These are phyloP conservation scores for Ladona fulva DNA, from an alignment of 1,140 invertebrate species.

Conservation along the genomic window DNA sequence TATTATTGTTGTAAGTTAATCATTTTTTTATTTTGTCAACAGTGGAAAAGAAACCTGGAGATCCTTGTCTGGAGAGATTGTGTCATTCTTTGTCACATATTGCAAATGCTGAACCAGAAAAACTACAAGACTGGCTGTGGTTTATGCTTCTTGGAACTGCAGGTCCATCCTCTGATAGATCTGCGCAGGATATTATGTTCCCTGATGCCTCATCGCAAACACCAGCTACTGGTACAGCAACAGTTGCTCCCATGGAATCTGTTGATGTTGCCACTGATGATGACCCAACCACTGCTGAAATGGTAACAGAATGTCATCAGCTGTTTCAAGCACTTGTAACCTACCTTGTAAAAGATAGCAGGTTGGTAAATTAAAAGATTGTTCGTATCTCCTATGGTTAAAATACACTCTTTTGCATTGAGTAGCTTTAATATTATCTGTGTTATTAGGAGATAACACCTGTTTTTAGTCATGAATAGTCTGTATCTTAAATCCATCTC, in stretches of 20 bases:
- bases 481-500: too few species aligned
- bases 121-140: conserved; percentile 58
- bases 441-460: too few species aligned
- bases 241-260: conserved; percentile 11
- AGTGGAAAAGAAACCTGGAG: conserved; percentile 45
- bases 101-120: conserved; percentile 50
- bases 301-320: conserved; percentile 48
- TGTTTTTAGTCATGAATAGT: too few species aligned
- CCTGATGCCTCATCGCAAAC: conserved; percentile 37
- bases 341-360: conserved; percentile 64
- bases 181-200: background rate
- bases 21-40: conserved; percentile 17
- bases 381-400: too few species aligned
- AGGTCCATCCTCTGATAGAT: conserved; percentile 29
- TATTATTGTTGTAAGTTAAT: too few species aligned
- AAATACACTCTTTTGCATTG: too few species aligned
- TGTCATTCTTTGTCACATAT: conserved; percentile 58
- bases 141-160: conserved; percentile 54
- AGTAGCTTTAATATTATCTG: too few species aligned
- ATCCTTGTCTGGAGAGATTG: conserved; percentile 55
- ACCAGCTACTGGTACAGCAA: conserved; percentile 22
- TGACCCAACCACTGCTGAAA: background rate
- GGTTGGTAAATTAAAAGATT: conserved; percentile 31
- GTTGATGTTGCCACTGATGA: conserved; percentile 11
- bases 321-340: conserved; percentile 60